phyloP scores from a whole-genome alignment of 2,888 invertebrate species.

The Scaptomyza cyrtandrae region DNA sequence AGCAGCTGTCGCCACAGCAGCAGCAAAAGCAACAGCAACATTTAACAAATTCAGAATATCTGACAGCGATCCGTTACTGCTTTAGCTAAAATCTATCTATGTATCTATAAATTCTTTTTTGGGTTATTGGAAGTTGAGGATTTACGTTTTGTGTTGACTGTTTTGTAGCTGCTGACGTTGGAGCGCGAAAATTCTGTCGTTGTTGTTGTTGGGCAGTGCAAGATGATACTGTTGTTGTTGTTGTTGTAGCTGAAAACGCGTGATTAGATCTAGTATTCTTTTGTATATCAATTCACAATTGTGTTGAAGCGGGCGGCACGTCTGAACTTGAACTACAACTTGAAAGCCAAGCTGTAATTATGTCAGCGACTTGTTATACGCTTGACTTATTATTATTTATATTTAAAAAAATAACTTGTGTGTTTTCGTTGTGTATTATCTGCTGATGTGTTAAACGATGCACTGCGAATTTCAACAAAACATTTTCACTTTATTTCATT shows the following conservation, averaged over 20 bases:
- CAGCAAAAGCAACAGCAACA: not conserved
- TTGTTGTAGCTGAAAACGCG: conserved; percentile 57
- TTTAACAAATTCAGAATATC: conserved; percentile 44
- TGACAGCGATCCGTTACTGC: conserved; percentile 47
- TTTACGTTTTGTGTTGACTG: conserved; percentile 65
- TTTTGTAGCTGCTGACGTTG: conserved; percentile 46
- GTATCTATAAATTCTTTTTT: not conserved
- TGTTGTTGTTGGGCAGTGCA: conserved; percentile 53
- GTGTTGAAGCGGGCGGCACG: conserved; percentile 61
- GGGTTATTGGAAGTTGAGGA: conserved; percentile 18
- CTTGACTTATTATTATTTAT: conserved; percentile 20
- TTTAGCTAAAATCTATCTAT: conserved; percentile 23
- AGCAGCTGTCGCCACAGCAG: conserved; percentile 61
- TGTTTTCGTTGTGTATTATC: conserved; percentile 17
- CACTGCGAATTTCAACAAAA: conserved; percentile 59
- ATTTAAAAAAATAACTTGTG: conserved; percentile 4
- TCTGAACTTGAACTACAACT: conserved; percentile 65
- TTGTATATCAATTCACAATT: conserved; percentile 74
- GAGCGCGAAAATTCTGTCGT: conserved; percentile 24
- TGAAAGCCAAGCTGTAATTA: conserved; percentile 52
- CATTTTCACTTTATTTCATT: conserved; percentile 35
- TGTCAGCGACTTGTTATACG: conserved; percentile 55
- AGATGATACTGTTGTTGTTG: conserved; percentile 28
- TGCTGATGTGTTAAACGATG: conserved; percentile 29
- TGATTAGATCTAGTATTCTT: conserved; percentile 44